Evolutionary conservation across 1,140 invertebrate genomes (phyloP), one percentile per base, ranked within the genome.

Genomic region (Mizuhopecten yessoensis): DNA sequence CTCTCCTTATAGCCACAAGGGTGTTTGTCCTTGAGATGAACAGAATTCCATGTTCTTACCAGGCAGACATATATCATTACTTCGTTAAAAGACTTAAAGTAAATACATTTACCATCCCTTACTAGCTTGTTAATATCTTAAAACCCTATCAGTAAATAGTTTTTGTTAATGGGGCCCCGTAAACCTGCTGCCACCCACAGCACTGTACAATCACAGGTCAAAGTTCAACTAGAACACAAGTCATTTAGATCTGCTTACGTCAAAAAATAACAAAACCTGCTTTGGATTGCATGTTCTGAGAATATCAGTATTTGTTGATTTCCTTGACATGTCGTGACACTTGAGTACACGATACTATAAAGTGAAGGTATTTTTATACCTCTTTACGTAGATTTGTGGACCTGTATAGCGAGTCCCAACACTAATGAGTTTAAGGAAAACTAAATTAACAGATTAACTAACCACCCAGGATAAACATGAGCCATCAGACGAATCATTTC

Each of bases 21-120:
- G 57, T 75, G 57, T 75, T 75, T 75, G 57, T 29, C 57, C 57
- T 75, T 75, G 57, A 75, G 57, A 75, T 75, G 57, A 75, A 75
- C 57, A n/a, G n/a, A n/a, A 75, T 75, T 75, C n/a, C 57, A 29
- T 75, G 57, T 75, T 75, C n/a, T 75, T 3, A 75, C n/a, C 57
- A 75, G 57, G 23, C 5, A 75, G 57, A 75, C 57, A 75, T 75
- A 75, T 75, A 75, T 75, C 57, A 75, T 75, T 75, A 75, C n/a
- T 75, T 75, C n/a, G 57, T 75, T 75, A 75, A 75, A 75, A 75
- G 57, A 75, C 57, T 75, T 29, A 75, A 75, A 20, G n/a, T 29
- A 75, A 75, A 49, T 49, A 49, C 45, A 49, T 49, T 49, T 49
- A 20, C 45, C 3, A 10, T 49, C 13, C 45, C 11, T 49, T 75